phyloP scores from a whole-genome alignment of 2,113 vertebrate species.

The Balaenoptera acutorostrata region DNA sequence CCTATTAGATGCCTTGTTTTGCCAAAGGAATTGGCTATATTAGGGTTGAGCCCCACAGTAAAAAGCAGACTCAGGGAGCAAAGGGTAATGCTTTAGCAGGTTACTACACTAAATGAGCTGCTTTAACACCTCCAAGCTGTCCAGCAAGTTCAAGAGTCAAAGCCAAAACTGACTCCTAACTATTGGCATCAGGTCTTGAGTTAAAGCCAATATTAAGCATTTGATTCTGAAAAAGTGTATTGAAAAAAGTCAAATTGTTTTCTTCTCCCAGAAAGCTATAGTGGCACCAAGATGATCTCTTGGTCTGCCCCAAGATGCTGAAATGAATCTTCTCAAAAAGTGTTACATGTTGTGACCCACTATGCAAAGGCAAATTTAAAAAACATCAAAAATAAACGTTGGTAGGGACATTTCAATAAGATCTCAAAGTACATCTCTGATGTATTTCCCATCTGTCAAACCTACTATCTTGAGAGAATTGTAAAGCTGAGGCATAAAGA shows the following conservation, averaged over 20 bases:
- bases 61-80: slow-evolving; percentile 35
- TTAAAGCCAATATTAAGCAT: slow-evolving; percentile 24
- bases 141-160: not conserved
- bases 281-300: not conserved
- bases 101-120: slow-evolving; percentile 37
- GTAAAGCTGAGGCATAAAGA: not conserved
- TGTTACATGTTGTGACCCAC: not conserved
- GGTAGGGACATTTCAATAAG: not conserved
- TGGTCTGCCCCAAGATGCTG: not conserved
- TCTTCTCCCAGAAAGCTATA: not conserved
- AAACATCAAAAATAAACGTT: not conserved
- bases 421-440: not conserved
- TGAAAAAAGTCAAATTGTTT: slow-evolving; percentile 23
- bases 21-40: slow-evolving; percentile 7
- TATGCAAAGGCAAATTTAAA: not conserved
- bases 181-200: slow-evolving; percentile 25
- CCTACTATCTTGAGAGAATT: not conserved
- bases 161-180: slow-evolving; percentile 46
- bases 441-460: not conserved
- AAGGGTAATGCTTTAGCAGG: slow-evolving; percentile 31
- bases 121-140: slow-evolving; percentile 33
- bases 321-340: not conserved
- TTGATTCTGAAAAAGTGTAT: slow-evolving; percentile 6
- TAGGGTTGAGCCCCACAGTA: not conserved
- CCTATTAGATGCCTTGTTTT: slow-evolving; percentile 1